Base-by-base conservation (phyloP, 2,797 vertebrate genomes). In the Rhyacichthys aspro region DNA sequence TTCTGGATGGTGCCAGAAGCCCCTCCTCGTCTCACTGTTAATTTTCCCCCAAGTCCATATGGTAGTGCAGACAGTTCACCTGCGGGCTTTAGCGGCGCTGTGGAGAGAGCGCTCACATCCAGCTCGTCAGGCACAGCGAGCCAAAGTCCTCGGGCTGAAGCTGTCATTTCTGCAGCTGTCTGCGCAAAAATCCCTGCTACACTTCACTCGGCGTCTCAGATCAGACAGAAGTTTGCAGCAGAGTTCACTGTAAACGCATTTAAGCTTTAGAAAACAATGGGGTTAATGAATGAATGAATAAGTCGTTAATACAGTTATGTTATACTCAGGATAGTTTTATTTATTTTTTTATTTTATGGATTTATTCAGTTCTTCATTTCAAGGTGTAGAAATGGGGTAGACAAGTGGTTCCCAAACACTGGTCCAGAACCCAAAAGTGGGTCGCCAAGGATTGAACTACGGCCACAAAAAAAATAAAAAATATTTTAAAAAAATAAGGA, bases 11-110 rank as follows among this genome's bases (percentile, higher is more conserved):
- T 94, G 92, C 92, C 92, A 83, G 76, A 23, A 72, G 89, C 93
- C 91, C 91, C 93, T 95, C 93, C 92, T 93, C 93, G 93, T 96
- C 93, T 95, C 90, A 89, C 93, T 95, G 95, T 98, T 98, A 96
- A 96, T 98, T 98, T 95, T 94, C 94, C 94, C 54, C 91, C 90
- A 90, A 69, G 95, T 97, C 96, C 97, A 98, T 99, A 98, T 99
- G 97, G 96, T 91, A 90, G 91, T 93, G 92, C 94, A 97, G 96
- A 96, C 95, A 96, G 94, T 97, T 97, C 95, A 98, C 96, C 97
- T 98, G 96, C 94, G 94, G 97, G 96, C 95, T 95, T 93, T 93
- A 93, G 92, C 93, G 91, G 94, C 90, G 88, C 78, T 78, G 79
- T 83, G 83, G 82, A 60, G 72, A 73, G 73, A 68, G 79, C 11